Evolutionary conservation across 2,797 vertebrate genomes (phyloP).

Genomic region (Urophycis tenuis): DNA sequence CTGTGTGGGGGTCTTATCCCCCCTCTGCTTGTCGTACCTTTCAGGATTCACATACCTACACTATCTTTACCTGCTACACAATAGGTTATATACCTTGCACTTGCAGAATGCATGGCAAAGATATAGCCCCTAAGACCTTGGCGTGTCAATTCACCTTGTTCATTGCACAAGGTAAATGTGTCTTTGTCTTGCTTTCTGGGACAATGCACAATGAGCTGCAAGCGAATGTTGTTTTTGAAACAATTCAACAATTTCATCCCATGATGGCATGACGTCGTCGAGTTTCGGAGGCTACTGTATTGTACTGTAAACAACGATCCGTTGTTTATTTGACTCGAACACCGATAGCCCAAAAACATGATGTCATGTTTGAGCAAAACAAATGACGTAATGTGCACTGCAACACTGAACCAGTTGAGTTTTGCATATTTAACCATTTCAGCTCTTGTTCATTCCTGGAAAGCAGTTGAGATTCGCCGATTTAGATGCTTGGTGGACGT

Average conservation of each 20-base stretch:
- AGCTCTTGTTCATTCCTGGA: neutral
- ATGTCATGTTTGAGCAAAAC: conserved; percentile 66
- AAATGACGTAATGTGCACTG: conserved; percentile 68
- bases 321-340: neutral
- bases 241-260: neutral
- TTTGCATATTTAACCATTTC: conserved; percentile 1
- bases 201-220: neutral
- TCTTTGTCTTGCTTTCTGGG: neutral
- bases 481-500: neutral
- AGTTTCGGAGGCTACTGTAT: neutral
- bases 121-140: neutral
- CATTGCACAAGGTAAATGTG: neutral
- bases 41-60: neutral
- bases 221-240: neutral
- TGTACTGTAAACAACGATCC: neutral
- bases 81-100: neutral
- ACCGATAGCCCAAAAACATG: conserved; percentile 54
- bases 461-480: no score
- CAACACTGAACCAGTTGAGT: conserved; percentile 43
- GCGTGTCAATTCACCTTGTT: neutral
- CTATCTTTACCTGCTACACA: no score
- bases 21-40: neutral
- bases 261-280: neutral
- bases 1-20: no score
- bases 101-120: neutral